Base-by-base conservation (phyloP, 37 sponge, comb jelly and placozoan genomes). In the Amphimedon queenslandica region DNA sequence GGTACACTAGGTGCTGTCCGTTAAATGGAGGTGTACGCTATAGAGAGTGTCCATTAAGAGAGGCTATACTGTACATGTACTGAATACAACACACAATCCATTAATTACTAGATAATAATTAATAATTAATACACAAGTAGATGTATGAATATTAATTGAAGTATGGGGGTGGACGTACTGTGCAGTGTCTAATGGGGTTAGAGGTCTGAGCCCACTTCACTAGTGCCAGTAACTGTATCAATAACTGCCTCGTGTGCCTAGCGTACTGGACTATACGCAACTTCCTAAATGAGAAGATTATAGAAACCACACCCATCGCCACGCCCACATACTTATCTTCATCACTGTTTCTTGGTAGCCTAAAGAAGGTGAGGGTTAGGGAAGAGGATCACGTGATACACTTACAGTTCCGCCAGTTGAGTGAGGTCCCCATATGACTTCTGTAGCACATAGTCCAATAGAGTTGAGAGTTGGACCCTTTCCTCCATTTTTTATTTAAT, bases 191-290 rank as follows among this genome's bases (percentile, higher is more conserved):
- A 1, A 96, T 75, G 24, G 77, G 84, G 34, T 75, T 73, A 8
- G 96, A 88, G 66, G 77, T 85, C 6, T 82, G 67, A 0, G 93
- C 96, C 96, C 96, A 96, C 47, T 96, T 92, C 58, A 96, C 96
- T 3, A 96, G 74, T 11, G 93, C 93, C 27, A 92, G 75, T 41
- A 96, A 70, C 16, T 94, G 80, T 42, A 96, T 81, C 11, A 96
- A 76, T 64, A 89, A 79, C 40, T 78, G 57, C 13, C 94, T 56
- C n/a, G 88, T 89, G 18, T 65, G 47, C 57, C 75, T 76, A 0
- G 96, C 92, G 79, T 80, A 96, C 70, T 89, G 79, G 42, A 84
- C 92, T 40, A 96, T 92, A 63, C 84, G 91, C 35, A 86, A 73
- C 72, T 96, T 96, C 35, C 94, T 89, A 56, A 23, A 57, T 8